Evolutionary conservation across 2,797 vertebrate species (phyloP), one percentile per base, ranked within the genome.

Genomic region (Anolis apletophallus): DNA sequence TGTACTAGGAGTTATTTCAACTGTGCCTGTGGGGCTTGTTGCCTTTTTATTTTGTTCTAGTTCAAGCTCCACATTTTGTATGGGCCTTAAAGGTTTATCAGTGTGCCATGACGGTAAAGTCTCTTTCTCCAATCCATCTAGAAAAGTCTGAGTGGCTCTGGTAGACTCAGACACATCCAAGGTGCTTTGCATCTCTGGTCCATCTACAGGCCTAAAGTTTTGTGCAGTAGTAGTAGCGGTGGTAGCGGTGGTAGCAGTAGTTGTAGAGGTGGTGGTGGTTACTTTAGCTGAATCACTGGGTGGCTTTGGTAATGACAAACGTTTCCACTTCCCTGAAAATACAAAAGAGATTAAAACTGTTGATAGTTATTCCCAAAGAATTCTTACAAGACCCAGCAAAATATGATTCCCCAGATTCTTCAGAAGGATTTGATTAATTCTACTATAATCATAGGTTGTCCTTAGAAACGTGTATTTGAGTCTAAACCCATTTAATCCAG

Each of bases 261-360:
- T 29, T 11, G 61, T 29, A 26, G 55, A 29, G 2, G 36, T 46
- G 26, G 71, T 73, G 57, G 40, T 36, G 3, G 34, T 52, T 8
- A 2, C 16, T 40, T 64, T 32, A 32, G 32, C 57, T 83, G 86
- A 79, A 67, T 54, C 34, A 2, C 40, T 61, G 46, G 57, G 23
- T 64, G 55, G 26, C 17, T 84, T 64, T 73, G 57, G 32, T 17
- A 79, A 80, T n/a, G 64, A 80, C 23, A 84, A 57, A 52, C 26
- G 32, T 64, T 84, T 84, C 86, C 86, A 87, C 9, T 13, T 84
- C 8, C 81, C 86, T 87, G 29, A 74, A 83, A 84, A 79, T 32
- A 87, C n/a, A 79, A 32, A 79, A 75, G 14, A 40, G 19, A 32
- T 17, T 8, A 50, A 74, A 76, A 67, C 0, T 32, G 14, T 67